Evolutionary conservation across 2,113 vertebrate species (phyloP).

Genomic region (Eulacestoma nigropectus): DNA sequence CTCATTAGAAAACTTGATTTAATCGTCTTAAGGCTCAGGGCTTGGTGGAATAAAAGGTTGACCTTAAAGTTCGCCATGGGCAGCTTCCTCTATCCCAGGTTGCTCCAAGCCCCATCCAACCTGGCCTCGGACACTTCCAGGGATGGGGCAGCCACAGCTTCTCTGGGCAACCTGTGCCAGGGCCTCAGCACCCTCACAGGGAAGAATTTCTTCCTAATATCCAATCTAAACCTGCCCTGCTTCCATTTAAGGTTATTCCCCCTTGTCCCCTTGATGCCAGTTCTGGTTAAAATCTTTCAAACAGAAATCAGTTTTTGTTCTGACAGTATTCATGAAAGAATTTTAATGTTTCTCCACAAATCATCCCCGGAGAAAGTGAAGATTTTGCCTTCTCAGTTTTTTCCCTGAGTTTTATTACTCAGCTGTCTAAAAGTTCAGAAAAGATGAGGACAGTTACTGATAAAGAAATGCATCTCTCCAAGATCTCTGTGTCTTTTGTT

Average conservation of each 20-base stretch:
- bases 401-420: neutral
- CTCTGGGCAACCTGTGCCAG: neutral
- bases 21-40: neutral
- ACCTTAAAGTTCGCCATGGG: neutral
- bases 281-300: neutral
- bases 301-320: neutral
- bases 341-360: neutral
- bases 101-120: rapidly evolving
- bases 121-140: neutral
- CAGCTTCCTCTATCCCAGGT: neutral
- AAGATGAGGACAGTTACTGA: neutral
- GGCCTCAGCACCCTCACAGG: rapidly evolving
- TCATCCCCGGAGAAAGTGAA: neutral
- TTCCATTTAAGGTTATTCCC: neutral
- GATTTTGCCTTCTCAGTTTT: neutral
- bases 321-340: neutral
- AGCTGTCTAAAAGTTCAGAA: neutral
- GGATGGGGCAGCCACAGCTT: neutral
- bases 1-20: neutral
- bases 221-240: neutral
- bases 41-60: neutral
- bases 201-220: neutral
- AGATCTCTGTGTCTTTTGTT: neutral
- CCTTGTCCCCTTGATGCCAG: rapidly evolving
- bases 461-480: neutral